phyloP scores from a whole-genome alignment of 1,140 invertebrate genomes.

The Lucilia sericata region DNA sequence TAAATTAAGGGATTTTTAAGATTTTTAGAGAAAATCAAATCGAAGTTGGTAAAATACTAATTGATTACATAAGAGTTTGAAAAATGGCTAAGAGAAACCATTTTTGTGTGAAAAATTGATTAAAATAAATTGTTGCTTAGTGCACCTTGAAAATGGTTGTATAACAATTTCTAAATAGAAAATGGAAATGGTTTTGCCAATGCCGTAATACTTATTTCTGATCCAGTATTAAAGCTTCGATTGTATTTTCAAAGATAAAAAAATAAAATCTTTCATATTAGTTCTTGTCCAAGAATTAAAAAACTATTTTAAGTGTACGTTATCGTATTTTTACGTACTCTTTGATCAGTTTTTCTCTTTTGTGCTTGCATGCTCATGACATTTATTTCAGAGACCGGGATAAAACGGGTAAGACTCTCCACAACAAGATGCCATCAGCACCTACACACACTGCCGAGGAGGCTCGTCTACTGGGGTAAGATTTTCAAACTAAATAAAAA shows the following conservation, averaged over 20 bases:
- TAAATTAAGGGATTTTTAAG: constrained; percentile 26
- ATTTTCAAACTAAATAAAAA: constrained; percentile 37
- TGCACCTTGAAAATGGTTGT: too few relatives aligned
- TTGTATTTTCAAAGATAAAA: neutral
- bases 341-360: constrained; percentile 42
- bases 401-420: constrained; percentile 67
- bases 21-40: constrained; percentile 3
- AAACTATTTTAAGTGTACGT: neutral
- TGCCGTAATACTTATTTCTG: too few relatives aligned
- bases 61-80: neutral
- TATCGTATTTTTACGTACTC: neutral
- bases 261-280: neutral
- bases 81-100: too few relatives aligned
- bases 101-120: too few relatives aligned
- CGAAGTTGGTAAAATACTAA: neutral
- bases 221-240: neutral
- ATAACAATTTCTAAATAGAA: too few relatives aligned
- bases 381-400: constrained; percentile 69
- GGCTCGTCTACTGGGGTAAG: constrained; percentile 68
- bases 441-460: constrained; percentile 69
- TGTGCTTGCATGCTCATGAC: constrained; percentile 67
- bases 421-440: constrained; percentile 68
- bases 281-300: neutral
- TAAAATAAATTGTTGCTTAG: too few relatives aligned
- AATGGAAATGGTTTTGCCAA: too few relatives aligned